Percentiles rank a stretch among this genome's conserved stretches.
Conservation (phyloP, 2,113 vertebrate genomes). For the Nettapus auritus region DNA sequence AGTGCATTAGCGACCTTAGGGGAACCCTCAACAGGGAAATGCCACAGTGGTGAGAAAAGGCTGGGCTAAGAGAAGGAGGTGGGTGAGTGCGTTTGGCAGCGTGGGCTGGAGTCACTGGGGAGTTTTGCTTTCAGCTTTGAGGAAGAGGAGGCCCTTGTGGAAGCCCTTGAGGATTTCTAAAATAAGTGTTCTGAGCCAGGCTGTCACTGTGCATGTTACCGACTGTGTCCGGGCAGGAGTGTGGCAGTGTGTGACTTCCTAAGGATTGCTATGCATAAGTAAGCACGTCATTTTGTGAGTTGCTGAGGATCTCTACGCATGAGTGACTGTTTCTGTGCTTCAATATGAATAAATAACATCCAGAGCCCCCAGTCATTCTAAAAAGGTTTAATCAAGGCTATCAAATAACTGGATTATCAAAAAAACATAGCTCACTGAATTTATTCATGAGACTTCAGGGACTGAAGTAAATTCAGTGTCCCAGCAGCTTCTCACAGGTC, state of each 20-base stretch:
- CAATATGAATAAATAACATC: slow-evolving; percentile 52
- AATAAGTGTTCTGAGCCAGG: not conserved
- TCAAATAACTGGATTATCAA: slow-evolving; percentile 51
- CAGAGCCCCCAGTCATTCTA: slow-evolving; percentile 33
- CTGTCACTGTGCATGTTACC: not conserved
- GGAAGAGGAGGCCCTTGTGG: not conserved
- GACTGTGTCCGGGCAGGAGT: not conserved
- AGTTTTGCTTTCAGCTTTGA: slow-evolving; percentile 1
- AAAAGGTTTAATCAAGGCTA: slow-evolving; percentile 61
- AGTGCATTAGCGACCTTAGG: not conserved
- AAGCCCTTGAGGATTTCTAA: not conserved
- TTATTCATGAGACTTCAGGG: not conserved
- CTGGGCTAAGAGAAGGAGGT: not conserved
- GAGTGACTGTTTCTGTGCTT: slow-evolving; percentile 16
- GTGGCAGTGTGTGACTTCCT: not conserved
- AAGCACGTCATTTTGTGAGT: not conserved
- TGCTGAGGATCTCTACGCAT: slow-evolving; percentile 28
- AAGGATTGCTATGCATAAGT: slow-evolving; percentile 33
- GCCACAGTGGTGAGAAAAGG: not conserved
- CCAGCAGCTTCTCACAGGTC: not conserved
- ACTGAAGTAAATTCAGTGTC: not conserved
- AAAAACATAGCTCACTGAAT: not conserved
- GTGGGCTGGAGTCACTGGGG: not conserved
- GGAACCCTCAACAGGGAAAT: not conserved
- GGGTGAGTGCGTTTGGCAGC: not conserved